Conservation (phyloP, 2,113 vertebrate species). For the Nothocercus julius region DNA sequence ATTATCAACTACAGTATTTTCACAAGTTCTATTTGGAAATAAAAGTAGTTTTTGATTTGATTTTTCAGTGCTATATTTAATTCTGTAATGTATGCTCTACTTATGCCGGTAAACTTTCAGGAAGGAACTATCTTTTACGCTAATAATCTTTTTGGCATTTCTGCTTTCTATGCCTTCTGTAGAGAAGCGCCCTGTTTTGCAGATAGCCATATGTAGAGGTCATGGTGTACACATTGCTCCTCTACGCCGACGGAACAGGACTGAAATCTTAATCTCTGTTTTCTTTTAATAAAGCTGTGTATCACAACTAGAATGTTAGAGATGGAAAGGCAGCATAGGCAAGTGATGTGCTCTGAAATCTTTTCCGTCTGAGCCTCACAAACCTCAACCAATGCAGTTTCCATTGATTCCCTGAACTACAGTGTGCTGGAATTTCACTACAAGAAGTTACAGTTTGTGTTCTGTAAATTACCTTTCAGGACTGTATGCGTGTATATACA, state of each 20-base stretch:
- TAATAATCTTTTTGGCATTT: neutral
- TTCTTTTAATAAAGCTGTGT: neutral
- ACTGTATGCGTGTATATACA: neutral
- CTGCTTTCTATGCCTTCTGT: neutral
- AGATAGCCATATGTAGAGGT: neutral
- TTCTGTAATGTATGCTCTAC: neutral
- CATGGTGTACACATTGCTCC: neutral
- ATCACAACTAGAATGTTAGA: neutral
- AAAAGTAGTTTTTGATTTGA: neutral
- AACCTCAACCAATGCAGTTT: rapidly evolving
- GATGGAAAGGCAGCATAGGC: neutral
- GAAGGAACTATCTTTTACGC: neutral
- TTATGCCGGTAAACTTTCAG: neutral
- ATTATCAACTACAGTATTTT: neutral
- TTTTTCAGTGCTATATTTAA: neutral
- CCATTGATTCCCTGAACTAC: neutral
- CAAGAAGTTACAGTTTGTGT: neutral
- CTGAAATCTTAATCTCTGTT: neutral
- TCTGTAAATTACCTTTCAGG: neutral
- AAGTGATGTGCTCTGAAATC: neutral
- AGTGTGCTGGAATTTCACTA: neutral
- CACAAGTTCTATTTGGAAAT: neutral
- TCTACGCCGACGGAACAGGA: neutral
- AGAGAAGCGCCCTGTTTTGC: neutral
- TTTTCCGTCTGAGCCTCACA: neutral